Evolutionary conservation across 2,888 invertebrate genomes (phyloP).

Genomic region (Drosophila eohydei): DNA sequence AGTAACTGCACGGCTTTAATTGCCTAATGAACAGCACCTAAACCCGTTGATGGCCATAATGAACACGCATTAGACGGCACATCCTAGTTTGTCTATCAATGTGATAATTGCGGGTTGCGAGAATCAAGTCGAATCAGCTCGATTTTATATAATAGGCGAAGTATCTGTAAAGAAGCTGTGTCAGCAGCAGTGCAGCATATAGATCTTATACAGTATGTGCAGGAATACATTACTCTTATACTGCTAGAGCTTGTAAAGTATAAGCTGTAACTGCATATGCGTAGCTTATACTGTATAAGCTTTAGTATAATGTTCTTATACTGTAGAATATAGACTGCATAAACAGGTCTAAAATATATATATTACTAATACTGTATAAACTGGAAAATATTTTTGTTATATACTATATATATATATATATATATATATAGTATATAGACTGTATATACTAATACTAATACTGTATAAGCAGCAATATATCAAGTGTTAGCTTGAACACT

Average conservation of each 20-base stretch:
- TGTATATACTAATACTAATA: too few species aligned
- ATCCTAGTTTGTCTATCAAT: conserved; percentile 16
- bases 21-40: conserved; percentile 27
- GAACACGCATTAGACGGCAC: neutral
- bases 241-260: too few species aligned
- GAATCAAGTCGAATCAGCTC: neutral
- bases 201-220: neutral
- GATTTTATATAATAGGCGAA: neutral
- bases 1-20: conserved; percentile 24
- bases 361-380: neutral
- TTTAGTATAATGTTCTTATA: neutral
- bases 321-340: neutral
- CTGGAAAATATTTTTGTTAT: too few species aligned
- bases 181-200: neutral
- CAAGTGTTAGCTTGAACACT: too few species aligned
- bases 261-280: too few species aligned
- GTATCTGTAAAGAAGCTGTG: neutral
- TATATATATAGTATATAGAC: too few species aligned
- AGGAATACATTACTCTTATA: neutral
- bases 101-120: conserved; percentile 22
- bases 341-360: neutral
- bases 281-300: too few species aligned
- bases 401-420: too few species aligned
- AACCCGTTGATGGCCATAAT: conserved; percentile 32
- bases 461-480: too few species aligned